These are phyloP conservation scores for Xylota sylvarum DNA, from an alignment of 2,888 invertebrate genomes.

Conservation along the genomic window DNA sequence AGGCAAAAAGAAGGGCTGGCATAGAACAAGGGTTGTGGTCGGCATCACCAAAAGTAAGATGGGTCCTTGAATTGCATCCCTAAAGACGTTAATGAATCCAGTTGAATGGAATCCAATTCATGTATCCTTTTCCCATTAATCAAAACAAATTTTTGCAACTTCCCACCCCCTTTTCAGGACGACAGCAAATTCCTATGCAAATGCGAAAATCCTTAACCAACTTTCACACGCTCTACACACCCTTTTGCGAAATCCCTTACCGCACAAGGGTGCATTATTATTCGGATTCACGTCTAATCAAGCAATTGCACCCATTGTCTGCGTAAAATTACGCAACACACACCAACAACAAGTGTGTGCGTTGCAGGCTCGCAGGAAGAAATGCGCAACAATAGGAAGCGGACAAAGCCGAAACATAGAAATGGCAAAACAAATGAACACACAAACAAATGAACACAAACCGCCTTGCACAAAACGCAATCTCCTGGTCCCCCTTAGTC, in stretches of 20 bases:
- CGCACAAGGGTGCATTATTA: constrained; percentile 45
- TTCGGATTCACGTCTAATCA: constrained; percentile 59
- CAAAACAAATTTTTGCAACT: constrained; percentile 9
- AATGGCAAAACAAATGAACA: constrained; percentile 69
- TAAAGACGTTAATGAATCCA: too few relatives aligned
- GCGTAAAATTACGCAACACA: constrained; percentile 32
- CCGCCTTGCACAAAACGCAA: constrained; percentile 60
- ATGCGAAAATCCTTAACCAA: constrained; percentile 50
- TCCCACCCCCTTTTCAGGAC: background rate
- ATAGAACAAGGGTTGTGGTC: too few relatives aligned
- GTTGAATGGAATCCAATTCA: too few relatives aligned
- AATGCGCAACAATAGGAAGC: constrained; percentile 61
- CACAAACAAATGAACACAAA: too few relatives aligned
- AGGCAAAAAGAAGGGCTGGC: too few relatives aligned
- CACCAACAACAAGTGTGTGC: constrained; percentile 35
- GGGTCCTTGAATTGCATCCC: too few relatives aligned
- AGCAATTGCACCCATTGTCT: constrained; percentile 55
- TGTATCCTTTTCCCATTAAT: constrained; percentile 25
- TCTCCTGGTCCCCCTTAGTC: constrained; percentile 27
- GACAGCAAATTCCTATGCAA: constrained; percentile 35
- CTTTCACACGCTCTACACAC: constrained; percentile 65
- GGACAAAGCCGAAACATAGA: constrained; percentile 16
- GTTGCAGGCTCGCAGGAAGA: constrained; percentile 2
- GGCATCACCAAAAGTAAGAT: too few relatives aligned
- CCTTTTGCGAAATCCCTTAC: constrained; percentile 44